Evolutionary conservation across 1,140 invertebrate genomes (phyloP).

Genomic region (Nymphalis io): DNA sequence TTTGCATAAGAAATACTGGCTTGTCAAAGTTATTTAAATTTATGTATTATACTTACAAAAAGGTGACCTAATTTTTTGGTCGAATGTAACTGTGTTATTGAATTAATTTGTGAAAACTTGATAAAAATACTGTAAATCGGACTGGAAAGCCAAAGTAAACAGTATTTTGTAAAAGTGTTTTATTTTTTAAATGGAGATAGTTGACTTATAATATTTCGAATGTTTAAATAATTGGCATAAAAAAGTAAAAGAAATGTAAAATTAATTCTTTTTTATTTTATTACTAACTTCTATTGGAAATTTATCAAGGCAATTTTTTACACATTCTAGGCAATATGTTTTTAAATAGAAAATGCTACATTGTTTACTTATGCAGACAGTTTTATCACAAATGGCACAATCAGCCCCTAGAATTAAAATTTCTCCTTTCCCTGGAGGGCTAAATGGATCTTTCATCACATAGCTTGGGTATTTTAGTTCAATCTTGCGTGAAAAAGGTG

Average conservation of each 20-base stretch:
- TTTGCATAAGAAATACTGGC: conserved; percentile 54
- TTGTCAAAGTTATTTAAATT: conserved; percentile 58
- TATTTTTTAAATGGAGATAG: conserved; percentile 31
- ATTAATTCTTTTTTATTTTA: conserved; percentile 47
- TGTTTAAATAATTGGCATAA: neutral
- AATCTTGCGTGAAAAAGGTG: conserved; percentile 85
- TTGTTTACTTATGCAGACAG: conserved; percentile 86
- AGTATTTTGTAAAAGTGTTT: conserved; percentile 73
- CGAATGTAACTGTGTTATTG: conserved; percentile 73
- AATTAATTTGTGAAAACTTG: conserved; percentile 71
- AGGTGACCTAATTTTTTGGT: conserved; percentile 64
- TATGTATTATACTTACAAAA: conserved; percentile 63
- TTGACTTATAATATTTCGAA: neutral
- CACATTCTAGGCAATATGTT: conserved; percentile 87
- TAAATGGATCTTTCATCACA: conserved; percentile 92
- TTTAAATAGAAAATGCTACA: conserved; percentile 91
- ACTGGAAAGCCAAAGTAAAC: conserved; percentile 79
- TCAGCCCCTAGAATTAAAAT: conserved; percentile 87
- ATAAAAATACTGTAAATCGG: conserved; percentile 77
- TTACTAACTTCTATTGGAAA: conserved; percentile 83
- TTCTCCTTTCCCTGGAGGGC: conserved; percentile 83
- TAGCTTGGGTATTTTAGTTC: conserved; percentile 87
- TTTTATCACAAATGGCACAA: conserved; percentile 85
- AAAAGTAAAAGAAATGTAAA: neutral
- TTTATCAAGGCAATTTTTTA: conserved; percentile 78